phyloP scores from a whole-genome alignment of 2,888 invertebrate genomes.

The Apodemia hepburni region DNA sequence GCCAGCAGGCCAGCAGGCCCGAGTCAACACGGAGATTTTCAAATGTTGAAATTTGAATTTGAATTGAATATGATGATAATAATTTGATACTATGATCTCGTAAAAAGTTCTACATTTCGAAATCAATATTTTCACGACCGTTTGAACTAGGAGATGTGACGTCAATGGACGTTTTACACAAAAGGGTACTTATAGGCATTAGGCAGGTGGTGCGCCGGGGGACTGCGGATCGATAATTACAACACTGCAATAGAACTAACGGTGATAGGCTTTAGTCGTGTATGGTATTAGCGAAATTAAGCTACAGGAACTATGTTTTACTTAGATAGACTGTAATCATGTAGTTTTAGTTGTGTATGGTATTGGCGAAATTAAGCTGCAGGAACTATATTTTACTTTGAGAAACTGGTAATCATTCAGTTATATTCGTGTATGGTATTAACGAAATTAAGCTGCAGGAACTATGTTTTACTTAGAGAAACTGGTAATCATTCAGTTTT shows the following conservation, averaged over 20 bases:
- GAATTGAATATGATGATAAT: too few relatives aligned
- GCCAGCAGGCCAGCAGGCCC: too few relatives aligned
- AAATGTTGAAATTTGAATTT: too few relatives aligned
- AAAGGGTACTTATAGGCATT: constrained; percentile 5
- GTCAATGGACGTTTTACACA: constrained; percentile 1
- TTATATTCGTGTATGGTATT: neutral
- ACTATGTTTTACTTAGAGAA: too few relatives aligned
- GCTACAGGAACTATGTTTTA: too few relatives aligned
- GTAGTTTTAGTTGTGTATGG: too few relatives aligned
- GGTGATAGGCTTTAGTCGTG: neutral
- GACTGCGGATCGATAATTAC: neutral
- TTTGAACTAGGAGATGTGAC: neutral
- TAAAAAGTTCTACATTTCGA: neutral
- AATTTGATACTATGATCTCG: neutral
- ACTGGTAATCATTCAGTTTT: too few relatives aligned
- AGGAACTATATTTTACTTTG: too few relatives aligned
- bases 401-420: too few relatives aligned
- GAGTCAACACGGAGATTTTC: too few relatives aligned
- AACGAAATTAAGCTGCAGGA: neutral
- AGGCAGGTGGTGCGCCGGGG: constrained; percentile 3
- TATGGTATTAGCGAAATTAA: neutral
- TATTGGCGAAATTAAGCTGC: too few relatives aligned
- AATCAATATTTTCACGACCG: neutral
- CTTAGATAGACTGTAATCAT: too few relatives aligned
- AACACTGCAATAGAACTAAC: constrained; percentile 4